These are phyloP conservation scores for fruit fly (Drosophila melanogaster) DNA, from an alignment of 1,140 invertebrate genomes.

Conservation along the genomic window Release_6_plus_ISO1_MT NC_004354.4:9303001-9303500, in stretches of 20 bases:
- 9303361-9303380: slow-evolving; percentile 9
- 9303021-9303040: slow-evolving; percentile 37
- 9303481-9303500: slow-evolving; percentile 41
- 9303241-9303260: not conserved
- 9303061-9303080: slow-evolving; percentile 11
- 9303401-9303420: slow-evolving; percentile 20
- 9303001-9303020: slow-evolving; percentile 18
- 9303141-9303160: too few relatives aligned
- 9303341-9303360: slow-evolving; percentile 25
- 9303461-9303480: slow-evolving; percentile 36
- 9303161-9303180: not conserved
- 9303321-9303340: slow-evolving; percentile 1
- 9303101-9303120: slow-evolving; percentile 15
- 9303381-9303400: not conserved
- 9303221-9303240: not conserved
- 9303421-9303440: slow-evolving; percentile 9
- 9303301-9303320: not conserved
- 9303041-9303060: slow-evolving; percentile 33
- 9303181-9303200: not conserved
- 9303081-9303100: not conserved
- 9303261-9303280: not conserved
- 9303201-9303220: not conserved
- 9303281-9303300: not conserved
- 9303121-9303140: not conserved
- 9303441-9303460: slow-evolving; percentile 56